A percentile compares a stretch with the other conserved stretches of the same genome.
phyloP scores from a whole-genome alignment of 2,797 vertebrate species.

The Sphaeramia orbicularis region DNA sequence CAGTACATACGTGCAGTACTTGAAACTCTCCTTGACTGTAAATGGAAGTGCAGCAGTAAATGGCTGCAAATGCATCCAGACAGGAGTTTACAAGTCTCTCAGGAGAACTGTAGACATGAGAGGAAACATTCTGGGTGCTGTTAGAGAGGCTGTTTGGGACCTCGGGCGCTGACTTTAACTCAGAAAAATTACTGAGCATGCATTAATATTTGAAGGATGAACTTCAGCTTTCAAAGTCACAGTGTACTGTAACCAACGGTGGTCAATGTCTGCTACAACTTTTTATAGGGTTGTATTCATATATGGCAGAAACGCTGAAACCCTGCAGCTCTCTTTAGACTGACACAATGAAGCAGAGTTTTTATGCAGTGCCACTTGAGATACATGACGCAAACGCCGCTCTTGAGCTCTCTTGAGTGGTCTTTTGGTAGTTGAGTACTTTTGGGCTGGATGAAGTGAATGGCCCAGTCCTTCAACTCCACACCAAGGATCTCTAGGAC shows the following conservation, averaged over 20 bases:
- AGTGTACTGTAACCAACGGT: slow-evolving; percentile 10
- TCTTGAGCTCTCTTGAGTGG: slow-evolving; percentile 76
- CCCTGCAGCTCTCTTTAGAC: slow-evolving; percentile 17
- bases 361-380: slow-evolving; percentile 71
- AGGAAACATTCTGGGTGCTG: slow-evolving; percentile 48
- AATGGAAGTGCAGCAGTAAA: slow-evolving; percentile 63
- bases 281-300: slow-evolving; percentile 13
- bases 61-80: slow-evolving; percentile 58
- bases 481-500: slow-evolving; percentile 68
- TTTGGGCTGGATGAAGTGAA: slow-evolving; percentile 78
- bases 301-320: slow-evolving; percentile 26
- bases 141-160: slow-evolving; percentile 30
- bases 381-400: slow-evolving; percentile 78
- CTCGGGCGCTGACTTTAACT: slow-evolving; percentile 36
- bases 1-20: slow-evolving; percentile 6
- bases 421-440: slow-evolving; percentile 81
- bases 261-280: slow-evolving; percentile 16
- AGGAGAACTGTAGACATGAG: slow-evolving; percentile 48
- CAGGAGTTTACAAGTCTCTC: slow-evolving; percentile 59
- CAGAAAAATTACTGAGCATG: slow-evolving; percentile 42
- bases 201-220: slow-evolving; percentile 60
- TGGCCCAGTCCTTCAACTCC: slow-evolving; percentile 75
- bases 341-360: slow-evolving; percentile 54
- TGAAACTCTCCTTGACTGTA: slow-evolving; percentile 36
- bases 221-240: slow-evolving; percentile 47